Base-by-base conservation (phyloP, 2,888 invertebrate species). In the Reticulitermes lucifugus region DNA sequence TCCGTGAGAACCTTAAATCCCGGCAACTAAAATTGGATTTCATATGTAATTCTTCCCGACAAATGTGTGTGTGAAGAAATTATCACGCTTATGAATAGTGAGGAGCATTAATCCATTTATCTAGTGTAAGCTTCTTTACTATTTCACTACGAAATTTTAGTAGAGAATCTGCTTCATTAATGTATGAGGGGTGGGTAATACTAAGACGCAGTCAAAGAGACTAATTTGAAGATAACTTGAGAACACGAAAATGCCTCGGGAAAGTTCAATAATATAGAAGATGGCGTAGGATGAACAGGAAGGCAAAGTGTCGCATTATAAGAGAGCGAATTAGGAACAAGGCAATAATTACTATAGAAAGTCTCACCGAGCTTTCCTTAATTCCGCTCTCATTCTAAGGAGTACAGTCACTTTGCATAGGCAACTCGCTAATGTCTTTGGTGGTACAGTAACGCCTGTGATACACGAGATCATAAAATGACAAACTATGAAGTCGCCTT, bases 211-310 rank as follows among this genome's bases (percentile, higher is more conserved):
- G 65, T n/a, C 65, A 41, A 35, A 41, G 59, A 60, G 59, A 60
- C 80, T 35, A 60, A 60, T 80, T 80, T 80, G 59, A 80, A 60
- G 80, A 80, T 80, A 60, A 80, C 35, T 60, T 41, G 41, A 59
- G 60, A 80, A 80, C 80, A 80, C 80, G 80, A 80, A 60, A 55
- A 80, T 35, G 80, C 80, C 80, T n/a, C 80, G 35, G 79, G 80
- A 80, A 80, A 80, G 80, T 80, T 80, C 80, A 80, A 60, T 80
- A 80, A 80, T 60, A 80, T 35, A 80, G 41, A 60, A 80, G 80
- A 80, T 79, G 71, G 71, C 71, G 71, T 71, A 73, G 73, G 73
- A 35, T 51, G 80, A 79, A 12, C 22, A 79, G 46, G 55, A 55
- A 79, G 18, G 79, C 14, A 29, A 35, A 46, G 79, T 35, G 46